phyloP scores from a whole-genome alignment of 2,797 vertebrate genomes.

The Chiloscyllium punctatum region DNA sequence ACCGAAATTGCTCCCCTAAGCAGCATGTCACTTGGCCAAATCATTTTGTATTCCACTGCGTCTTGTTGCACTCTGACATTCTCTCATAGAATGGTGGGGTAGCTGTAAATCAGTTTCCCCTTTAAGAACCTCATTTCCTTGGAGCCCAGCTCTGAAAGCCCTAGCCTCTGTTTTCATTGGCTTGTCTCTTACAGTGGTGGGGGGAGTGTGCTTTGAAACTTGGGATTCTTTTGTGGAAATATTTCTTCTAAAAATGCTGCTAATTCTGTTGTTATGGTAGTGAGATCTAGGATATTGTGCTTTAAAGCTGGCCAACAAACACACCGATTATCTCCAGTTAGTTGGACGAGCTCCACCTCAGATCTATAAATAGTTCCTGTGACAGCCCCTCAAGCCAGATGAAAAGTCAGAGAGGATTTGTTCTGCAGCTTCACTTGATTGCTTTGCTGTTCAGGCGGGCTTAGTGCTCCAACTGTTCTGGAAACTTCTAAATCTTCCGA shows the following conservation, averaged over 20 bases:
- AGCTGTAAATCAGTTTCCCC: background rate
- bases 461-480: background rate
- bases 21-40: background rate
- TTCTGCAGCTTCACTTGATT: background rate
- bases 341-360: background rate
- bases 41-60: background rate
- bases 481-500: background rate
- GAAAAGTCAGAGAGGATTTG: background rate
- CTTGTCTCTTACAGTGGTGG: background rate
- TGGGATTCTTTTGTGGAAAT: slow-evolving; percentile 5
- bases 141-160: background rate
- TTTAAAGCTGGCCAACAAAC: background rate
- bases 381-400: background rate
- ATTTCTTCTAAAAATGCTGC: background rate
- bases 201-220: background rate
- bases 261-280: background rate
- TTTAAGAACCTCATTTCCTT: background rate
- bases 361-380: background rate
- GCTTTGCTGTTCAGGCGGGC: background rate
- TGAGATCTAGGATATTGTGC: background rate
- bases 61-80: background rate
- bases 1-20: background rate
- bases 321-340: background rate
- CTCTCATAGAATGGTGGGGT: background rate
- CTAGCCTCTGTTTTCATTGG: background rate